These are phyloP conservation scores for Pogonomyrmex barbatus DNA, from an alignment of 1,140 invertebrate species.

Conservation along the genomic window DNA sequence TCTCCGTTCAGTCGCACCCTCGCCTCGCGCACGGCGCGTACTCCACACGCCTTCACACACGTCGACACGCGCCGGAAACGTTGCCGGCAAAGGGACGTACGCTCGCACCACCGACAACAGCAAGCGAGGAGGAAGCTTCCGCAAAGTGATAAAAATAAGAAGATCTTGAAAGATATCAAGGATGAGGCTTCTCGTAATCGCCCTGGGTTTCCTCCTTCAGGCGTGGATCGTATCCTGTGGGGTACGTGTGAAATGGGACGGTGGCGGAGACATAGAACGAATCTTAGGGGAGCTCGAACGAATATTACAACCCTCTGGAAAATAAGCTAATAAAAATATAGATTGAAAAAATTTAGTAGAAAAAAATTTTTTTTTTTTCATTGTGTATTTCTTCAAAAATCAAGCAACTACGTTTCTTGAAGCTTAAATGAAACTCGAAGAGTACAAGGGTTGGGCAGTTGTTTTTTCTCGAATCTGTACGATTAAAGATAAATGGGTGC, in stretches of 20 bases:
- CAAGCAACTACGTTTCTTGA: neutral
- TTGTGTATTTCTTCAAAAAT: neutral
- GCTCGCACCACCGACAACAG: constrained; percentile 17
- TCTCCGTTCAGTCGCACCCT: constrained; percentile 67
- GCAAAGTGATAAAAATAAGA: constrained; percentile 34
- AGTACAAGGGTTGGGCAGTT: neutral
- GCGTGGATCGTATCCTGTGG: constrained; percentile 61
- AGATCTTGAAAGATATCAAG: neutral
- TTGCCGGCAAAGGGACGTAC: constrained; percentile 19
- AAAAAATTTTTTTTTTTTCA: neutral
- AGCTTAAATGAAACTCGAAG: neutral
- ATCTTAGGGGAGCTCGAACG: neutral
- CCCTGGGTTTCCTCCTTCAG: constrained; percentile 50
- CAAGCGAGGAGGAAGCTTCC: neutral
- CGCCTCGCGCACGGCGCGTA: constrained; percentile 49
- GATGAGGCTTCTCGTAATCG: constrained; percentile 56
- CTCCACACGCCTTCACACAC: constrained; percentile 28
- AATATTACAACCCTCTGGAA: neutral
- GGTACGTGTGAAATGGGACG: constrained; percentile 57
- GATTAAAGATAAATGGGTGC: neutral
- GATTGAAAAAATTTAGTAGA: neutral
- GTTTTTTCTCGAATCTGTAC: neutral
- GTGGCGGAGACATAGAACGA: neutral
- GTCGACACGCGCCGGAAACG: constrained; percentile 51
- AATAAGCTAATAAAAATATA: neutral